Conservation (phyloP, 2,888 invertebrate species). For the Ectemnius lituratus region DNA sequence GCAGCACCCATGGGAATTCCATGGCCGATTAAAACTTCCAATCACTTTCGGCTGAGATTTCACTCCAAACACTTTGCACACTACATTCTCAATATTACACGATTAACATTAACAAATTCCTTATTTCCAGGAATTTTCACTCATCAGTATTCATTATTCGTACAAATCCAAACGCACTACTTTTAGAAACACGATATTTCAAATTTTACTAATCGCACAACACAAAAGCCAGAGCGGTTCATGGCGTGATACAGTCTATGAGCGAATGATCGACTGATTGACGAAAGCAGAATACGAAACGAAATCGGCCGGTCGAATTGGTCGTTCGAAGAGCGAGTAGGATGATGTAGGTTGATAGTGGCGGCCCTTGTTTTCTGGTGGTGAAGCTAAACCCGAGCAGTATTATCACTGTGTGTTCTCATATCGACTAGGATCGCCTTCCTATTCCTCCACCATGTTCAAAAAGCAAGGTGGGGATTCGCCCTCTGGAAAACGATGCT, state of each 20-base stretch:
- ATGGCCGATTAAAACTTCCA: conserved; percentile 35
- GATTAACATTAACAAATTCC: no score
- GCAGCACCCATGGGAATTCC: conserved; percentile 70
- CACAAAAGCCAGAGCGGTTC: not conserved
- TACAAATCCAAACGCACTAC: not conserved
- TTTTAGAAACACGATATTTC: not conserved
- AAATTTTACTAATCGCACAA: no score
- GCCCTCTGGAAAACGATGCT: conserved; percentile 18
- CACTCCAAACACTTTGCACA: no score
- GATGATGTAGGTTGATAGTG: conserved; percentile 44
- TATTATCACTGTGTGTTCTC: conserved; percentile 36
- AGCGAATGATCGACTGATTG: conserved; percentile 2
- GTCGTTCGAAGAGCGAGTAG: not conserved
- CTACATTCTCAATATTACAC: no score
- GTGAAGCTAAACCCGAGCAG: conserved; percentile 21
- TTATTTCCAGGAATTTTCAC: no score
- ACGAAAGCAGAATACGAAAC: not conserved
- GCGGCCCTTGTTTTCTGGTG: conserved; percentile 45
- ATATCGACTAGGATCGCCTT: conserved; percentile 51
- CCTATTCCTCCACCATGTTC: conserved; percentile 51
- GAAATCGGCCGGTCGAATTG: conserved; percentile 8
- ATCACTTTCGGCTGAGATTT: conserved; percentile 24
- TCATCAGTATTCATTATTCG: not conserved
- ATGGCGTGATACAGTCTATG: conserved; percentile 1
- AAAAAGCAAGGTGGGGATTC: conserved; percentile 48